Evolutionary conservation across 2,797 vertebrate genomes (phyloP), one percentile per base, ranked within the genome.

Genomic region (Tragelaphus oryx): DNA sequence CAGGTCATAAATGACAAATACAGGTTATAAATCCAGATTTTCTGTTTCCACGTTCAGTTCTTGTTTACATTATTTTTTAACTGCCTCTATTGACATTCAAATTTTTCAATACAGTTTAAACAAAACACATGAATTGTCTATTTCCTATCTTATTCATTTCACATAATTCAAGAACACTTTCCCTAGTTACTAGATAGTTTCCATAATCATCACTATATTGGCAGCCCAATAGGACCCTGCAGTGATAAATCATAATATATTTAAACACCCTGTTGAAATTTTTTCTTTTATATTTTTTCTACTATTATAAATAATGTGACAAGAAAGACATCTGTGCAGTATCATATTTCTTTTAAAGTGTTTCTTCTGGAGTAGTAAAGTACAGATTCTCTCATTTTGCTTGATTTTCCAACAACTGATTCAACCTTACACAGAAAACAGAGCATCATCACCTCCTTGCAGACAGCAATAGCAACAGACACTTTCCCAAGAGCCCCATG

Each of bases 81-180:
- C 57, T 75, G 30, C 46, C 41, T 95, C 13, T 75, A 18, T 16
- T 76, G 55, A 75, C 74, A 46, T 46, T 88, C 52, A 71, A 17
- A 16, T 95, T 94, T 95, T 85, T 74, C 62, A 90, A 54, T 57
- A 57, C 20, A 84, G 41, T 91, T 95, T 91, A 74, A 95, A 82
- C 28, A 91, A 89, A 91, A 55, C 10, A 86, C 62, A 48, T 18
- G 5, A 60, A 89, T 22, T 52, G 0, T 55, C 33, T 80, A 20
- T 83, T 75, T 80, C 37, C 18, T 75, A 74, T 28, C 93, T 84
- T 68, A 65, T 44, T 92, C 12, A 14, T 28, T 62, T 86, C 57
- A 91, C 91, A 9, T 87, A 46, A 96, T 75, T 60, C 48, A 91
- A 76, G 60, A 78, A 78, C 37, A 92, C 17, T n/a, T 89, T 44